These are phyloP conservation scores for Aphelocoma californica DNA, from an alignment of 2,797 vertebrate genomes.

Conservation along the genomic window DNA sequence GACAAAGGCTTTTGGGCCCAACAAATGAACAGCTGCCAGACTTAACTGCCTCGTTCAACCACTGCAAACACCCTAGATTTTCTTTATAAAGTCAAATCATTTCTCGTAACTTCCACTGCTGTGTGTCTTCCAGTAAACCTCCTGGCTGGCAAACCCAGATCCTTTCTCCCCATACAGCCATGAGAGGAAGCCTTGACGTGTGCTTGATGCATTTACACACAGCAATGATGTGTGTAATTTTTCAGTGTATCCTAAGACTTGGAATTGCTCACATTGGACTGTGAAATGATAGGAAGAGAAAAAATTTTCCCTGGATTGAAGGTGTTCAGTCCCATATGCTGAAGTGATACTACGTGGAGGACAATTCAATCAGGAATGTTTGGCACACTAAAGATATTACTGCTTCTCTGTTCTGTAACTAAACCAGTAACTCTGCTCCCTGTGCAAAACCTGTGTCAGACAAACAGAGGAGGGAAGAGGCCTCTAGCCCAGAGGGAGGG, in stretches of 20 bases:
- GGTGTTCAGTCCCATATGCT: not conserved
- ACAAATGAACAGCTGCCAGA: not conserved
- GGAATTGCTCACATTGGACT: not conserved
- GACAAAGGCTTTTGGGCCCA: not conserved
- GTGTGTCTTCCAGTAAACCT: not conserved
- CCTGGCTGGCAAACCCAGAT: not conserved
- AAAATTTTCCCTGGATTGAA: not conserved
- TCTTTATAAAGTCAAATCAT: not conserved
- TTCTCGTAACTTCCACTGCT: not conserved
- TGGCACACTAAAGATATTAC: fast-evolving
- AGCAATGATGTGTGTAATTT: not conserved
- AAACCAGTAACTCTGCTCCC: not conserved
- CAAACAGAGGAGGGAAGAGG: not conserved
- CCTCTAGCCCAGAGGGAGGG: not conserved
- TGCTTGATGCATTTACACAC: not conserved
- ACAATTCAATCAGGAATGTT: not conserved
- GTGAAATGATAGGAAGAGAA: not conserved
- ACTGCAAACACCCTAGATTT: not conserved
- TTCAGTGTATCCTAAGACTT: not conserved
- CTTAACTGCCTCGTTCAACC: not conserved
- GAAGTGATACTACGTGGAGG: not conserved
- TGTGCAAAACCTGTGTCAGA: not conserved
- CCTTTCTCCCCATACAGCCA: not conserved
- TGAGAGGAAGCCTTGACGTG: not conserved
- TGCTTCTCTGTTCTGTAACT: not conserved